Evolutionary conservation across 2,797 vertebrate genomes (phyloP).

Genomic region (Chrysocyon brachyurus): DNA sequence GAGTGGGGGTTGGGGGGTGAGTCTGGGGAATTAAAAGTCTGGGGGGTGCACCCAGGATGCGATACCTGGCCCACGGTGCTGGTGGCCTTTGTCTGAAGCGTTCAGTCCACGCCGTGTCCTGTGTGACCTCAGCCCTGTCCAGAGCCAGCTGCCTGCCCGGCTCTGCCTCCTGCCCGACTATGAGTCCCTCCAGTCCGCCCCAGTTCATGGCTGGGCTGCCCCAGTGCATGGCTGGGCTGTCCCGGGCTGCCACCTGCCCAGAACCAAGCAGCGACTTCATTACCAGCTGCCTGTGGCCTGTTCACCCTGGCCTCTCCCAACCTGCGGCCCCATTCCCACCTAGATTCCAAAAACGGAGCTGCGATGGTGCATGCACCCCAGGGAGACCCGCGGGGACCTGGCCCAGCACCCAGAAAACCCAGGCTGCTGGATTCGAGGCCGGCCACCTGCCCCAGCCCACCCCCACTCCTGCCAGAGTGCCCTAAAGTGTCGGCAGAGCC

Average conservation of each 20-base stretch:
- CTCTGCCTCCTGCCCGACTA: background rate
- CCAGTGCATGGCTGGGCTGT: background rate
- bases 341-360: background rate
- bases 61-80: background rate
- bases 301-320: background rate
- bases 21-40: background rate
- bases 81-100: background rate
- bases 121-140: background rate
- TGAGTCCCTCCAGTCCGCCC: background rate
- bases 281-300: background rate
- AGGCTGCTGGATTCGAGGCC: background rate
- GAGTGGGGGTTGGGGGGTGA: background rate
- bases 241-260: background rate
- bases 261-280: background rate
- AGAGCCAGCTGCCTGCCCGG: background rate
- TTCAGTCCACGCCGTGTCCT: background rate
- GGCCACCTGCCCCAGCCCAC: background rate
- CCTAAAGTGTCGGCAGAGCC: background rate
- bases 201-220: background rate
- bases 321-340: background rate
- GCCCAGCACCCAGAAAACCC: background rate
- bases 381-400: background rate
- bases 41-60: too few species aligned
- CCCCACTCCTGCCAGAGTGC: too few species aligned
- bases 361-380: background rate